Conservation (phyloP, 2,113 vertebrate species). For the Campylorhamphus procurvoides region DNA sequence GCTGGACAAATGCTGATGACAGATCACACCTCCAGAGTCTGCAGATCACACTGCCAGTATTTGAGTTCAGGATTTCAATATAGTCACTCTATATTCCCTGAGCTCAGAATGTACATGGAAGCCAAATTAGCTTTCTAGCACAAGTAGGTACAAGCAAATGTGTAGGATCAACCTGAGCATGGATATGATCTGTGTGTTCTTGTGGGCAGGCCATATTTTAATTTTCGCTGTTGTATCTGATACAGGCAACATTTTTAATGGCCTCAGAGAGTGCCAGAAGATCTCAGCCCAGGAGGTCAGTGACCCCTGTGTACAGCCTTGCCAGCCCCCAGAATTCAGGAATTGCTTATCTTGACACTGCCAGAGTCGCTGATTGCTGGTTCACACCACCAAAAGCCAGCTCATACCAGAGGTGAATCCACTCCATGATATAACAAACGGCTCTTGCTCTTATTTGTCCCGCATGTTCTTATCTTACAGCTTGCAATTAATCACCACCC, state of each 20-base stretch:
- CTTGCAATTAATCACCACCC: constrained; percentile 58
- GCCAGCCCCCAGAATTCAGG: neutral
- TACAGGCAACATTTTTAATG: neutral
- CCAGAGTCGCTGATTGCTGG: neutral
- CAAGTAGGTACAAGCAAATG: neutral
- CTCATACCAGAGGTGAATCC: constrained; percentile 58
- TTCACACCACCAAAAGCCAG: constrained; percentile 39
- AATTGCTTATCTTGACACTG: neutral
- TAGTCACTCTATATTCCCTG: neutral
- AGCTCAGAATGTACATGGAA: neutral
- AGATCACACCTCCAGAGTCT: neutral
- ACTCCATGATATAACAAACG: neutral
- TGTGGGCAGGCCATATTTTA: neutral
- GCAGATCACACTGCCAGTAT: neutral
- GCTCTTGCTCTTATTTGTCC: constrained; percentile 29
- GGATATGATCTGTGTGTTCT: neutral
- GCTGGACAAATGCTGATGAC: neutral
- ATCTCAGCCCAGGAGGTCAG: neutral
- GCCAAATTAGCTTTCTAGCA: neutral
- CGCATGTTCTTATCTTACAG: constrained; percentile 30
- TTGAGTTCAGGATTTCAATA: neutral
- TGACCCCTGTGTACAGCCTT: neutral
- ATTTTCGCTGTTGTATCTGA: neutral
- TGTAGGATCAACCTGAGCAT: neutral
- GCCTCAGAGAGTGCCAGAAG: neutral